These are phyloP conservation scores for Brachionus angularis DNA, from an alignment of 1,140 invertebrate species.

Conservation along the genomic window DNA sequence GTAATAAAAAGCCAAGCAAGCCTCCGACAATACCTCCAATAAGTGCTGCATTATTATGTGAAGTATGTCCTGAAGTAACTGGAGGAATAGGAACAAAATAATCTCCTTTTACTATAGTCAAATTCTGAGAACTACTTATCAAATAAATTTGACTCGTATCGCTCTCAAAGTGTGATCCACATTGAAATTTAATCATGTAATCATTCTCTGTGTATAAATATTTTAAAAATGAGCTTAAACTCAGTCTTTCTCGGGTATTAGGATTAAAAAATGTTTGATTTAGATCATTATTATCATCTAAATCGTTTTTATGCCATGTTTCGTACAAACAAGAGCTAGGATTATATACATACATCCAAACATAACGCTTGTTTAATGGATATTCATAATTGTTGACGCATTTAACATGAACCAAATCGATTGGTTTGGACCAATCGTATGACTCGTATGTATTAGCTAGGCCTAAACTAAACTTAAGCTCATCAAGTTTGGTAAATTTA, in stretches of 20 bases:
- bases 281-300: not conserved
- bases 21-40: constrained; percentile 40
- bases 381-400: constrained; percentile 23
- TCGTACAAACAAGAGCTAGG: not conserved
- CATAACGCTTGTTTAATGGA: not conserved
- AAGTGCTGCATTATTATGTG: not conserved
- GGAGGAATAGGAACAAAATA: not conserved
- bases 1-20: constrained; percentile 1
- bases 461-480: too few species aligned
- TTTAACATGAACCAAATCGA: not conserved
- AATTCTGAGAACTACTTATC: not conserved
- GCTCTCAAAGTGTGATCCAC: constrained; percentile 18
- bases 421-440: constrained; percentile 17
- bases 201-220: not conserved
- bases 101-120: not conserved
- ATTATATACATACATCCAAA: constrained; percentile 33
- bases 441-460: not conserved
- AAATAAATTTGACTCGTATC: not conserved
- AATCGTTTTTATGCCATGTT: constrained; percentile 27
- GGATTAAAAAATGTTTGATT: constrained; percentile 30
- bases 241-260: not conserved
- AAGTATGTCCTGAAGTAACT: not conserved
- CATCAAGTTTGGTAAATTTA: too few species aligned
- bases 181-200: not conserved
- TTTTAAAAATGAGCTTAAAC: not conserved